Evolutionary conservation across 2,113 vertebrate genomes (phyloP).

Genomic region (Rana temporaria): DNA sequence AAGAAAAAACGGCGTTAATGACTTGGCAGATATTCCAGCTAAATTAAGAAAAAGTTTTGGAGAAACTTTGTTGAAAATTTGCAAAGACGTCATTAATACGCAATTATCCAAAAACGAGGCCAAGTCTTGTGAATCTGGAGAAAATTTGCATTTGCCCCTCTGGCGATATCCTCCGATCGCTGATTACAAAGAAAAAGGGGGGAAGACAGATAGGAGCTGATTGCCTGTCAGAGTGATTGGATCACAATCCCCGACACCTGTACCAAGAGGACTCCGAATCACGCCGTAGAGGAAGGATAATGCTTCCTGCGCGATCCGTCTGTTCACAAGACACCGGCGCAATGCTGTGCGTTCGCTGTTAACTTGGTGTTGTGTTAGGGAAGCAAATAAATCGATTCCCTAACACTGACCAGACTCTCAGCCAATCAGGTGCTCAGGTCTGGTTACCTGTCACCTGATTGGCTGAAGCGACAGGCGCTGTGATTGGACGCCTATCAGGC

Average conservation of each 20-base stretch:
- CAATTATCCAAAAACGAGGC: slow-evolving; percentile 22
- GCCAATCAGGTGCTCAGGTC: too few relatives aligned
- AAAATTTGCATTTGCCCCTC: neutral
- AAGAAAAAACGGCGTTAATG: neutral
- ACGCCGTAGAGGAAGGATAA: neutral
- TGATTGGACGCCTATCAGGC: too few relatives aligned
- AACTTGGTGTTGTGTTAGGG: too few relatives aligned
- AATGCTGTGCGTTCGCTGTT: too few relatives aligned
- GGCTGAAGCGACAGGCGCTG: too few relatives aligned
- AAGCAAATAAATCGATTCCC: too few relatives aligned
- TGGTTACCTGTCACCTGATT: too few relatives aligned
- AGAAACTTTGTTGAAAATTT: neutral
- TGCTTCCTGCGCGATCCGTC: neutral
- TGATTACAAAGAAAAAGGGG: neutral
- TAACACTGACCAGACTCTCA: too few relatives aligned
- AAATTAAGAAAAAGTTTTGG: neutral
- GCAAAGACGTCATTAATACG: neutral
- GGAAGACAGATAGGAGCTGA: neutral
- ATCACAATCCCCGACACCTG: slow-evolving; percentile 41
- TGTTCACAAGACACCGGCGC: neutral
- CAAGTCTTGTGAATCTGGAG: slow-evolving; percentile 19
- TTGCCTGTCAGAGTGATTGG: neutral
- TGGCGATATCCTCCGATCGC: slow-evolving; percentile 24
- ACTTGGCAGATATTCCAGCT: neutral
- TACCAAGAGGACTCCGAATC: slow-evolving; percentile 7